Conservation (phyloP, 2,113 vertebrate genomes). For the Cyprinodon brontotheroides region DNA sequence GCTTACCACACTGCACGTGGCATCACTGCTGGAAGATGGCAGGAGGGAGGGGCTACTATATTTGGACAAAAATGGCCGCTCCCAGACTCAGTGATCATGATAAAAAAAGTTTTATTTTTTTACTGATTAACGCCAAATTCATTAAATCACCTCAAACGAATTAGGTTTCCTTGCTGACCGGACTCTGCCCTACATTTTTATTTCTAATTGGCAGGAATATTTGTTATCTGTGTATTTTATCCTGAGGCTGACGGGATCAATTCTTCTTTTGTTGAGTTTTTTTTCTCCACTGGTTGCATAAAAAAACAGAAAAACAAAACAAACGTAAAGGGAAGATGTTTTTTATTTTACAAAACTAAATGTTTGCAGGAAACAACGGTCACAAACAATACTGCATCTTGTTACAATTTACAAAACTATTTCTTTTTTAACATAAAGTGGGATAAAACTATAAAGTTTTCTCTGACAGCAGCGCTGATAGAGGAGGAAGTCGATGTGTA, state of each 20-base stretch:
- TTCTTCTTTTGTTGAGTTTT: neutral
- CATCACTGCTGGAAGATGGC: too few species aligned
- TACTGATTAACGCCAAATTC: too few species aligned
- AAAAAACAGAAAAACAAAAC: fast-evolving
- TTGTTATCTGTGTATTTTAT: neutral
- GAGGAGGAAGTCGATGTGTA: conserved; percentile 32
- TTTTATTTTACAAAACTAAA: conserved; percentile 49
- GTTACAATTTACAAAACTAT: conserved; percentile 1
- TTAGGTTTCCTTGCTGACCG: too few species aligned
- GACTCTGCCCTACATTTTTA: too few species aligned
- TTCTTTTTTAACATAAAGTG: neutral
- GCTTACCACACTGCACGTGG: too few species aligned
- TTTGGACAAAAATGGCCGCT: too few species aligned
- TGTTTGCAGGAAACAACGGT: conserved; percentile 33
- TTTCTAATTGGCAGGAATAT: too few species aligned
- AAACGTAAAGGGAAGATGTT: neutral
- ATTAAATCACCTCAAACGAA: too few species aligned
- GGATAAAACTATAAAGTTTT: neutral
- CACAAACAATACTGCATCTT: neutral
- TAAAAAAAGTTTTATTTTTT: too few species aligned
- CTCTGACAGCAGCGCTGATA: neutral
- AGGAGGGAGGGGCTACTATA: too few species aligned
- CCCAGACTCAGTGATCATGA: too few species aligned
- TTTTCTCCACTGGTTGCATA: neutral
- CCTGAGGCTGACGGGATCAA: too few species aligned